Evolutionary conservation across 1,140 invertebrate genomes (phyloP).

Genomic region (Orussus abietinus): DNA sequence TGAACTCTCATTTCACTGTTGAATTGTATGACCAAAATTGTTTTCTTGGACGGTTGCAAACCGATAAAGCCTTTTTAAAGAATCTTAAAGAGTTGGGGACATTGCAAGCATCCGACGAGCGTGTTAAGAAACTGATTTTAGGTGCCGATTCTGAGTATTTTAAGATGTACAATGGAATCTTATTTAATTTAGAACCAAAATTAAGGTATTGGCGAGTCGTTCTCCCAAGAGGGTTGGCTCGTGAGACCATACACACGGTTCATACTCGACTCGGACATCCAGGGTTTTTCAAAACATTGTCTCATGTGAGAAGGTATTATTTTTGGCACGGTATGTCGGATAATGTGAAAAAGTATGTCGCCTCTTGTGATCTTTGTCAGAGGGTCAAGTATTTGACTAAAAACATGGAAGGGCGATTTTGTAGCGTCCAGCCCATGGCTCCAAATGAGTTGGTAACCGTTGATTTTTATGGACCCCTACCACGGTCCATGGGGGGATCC

Average conservation of each 20-base stretch:
- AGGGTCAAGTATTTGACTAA: slow-evolving; percentile 8
- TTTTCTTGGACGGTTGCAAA: background rate
- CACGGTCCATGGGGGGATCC: slow-evolving; percentile 14
- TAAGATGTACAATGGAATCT: background rate
- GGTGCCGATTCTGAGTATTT: background rate
- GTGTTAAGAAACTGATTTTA: background rate
- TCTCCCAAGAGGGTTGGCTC: background rate
- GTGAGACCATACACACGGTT: background rate
- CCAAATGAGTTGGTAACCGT: slow-evolving; percentile 22
- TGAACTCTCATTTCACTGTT: no score
- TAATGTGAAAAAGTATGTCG: slow-evolving; percentile 17
- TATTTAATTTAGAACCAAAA: background rate
- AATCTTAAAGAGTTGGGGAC: background rate
- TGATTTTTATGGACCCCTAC: slow-evolving; percentile 28
- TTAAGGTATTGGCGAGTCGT: background rate
- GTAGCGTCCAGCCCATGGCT: background rate
- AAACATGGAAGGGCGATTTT: slow-evolving; percentile 13
- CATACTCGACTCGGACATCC: slow-evolving; percentile 27
- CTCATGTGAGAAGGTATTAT: slow-evolving; percentile 20
- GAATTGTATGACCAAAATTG: background rate
- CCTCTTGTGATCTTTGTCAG: slow-evolving; percentile 14
- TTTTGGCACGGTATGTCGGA: slow-evolving; percentile 22
- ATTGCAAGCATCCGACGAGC: background rate
- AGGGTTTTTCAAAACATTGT: slow-evolving; percentile 24
- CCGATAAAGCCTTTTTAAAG: background rate